These are phyloP conservation scores for Nycteola revayana DNA, from an alignment of 2,888 invertebrate species.

Conservation along the genomic window DNA sequence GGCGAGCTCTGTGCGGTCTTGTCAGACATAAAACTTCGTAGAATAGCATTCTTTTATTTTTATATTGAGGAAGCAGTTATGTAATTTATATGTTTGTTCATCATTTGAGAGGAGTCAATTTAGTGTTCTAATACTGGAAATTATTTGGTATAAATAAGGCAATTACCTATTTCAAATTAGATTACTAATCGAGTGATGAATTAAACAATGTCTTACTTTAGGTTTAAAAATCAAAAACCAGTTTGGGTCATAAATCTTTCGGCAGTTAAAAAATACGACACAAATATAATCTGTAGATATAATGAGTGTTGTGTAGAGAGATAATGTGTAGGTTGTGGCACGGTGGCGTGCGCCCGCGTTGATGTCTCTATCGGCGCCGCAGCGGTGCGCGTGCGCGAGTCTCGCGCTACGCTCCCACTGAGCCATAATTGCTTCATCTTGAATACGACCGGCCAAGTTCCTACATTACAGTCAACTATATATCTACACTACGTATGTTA, in stretches of 20 bases:
- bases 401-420: constrained; percentile 53
- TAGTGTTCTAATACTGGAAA: constrained; percentile 8
- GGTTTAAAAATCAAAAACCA: too few species aligned
- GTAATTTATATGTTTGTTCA: constrained; percentile 41
- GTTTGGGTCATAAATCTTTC: too few species aligned
- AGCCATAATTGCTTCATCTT: constrained; percentile 80
- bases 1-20: constrained; percentile 77
- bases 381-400: constrained; percentile 65
- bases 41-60: constrained; percentile 64
- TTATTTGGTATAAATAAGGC: constrained; percentile 2
- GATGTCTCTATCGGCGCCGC: constrained; percentile 78
- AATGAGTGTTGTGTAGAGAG: background rate
- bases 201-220: background rate
- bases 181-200: background rate
- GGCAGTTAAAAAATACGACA: background rate
- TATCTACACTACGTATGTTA: constrained; percentile 46
- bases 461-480: constrained; percentile 53
- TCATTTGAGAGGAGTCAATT: constrained; percentile 23
- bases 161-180: background rate
- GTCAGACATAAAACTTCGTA: constrained; percentile 70
- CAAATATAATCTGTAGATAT: background rate
- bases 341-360: constrained; percentile 49
- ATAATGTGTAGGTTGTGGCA: constrained; percentile 7
- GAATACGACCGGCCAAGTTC: constrained; percentile 66
- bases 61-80: constrained; percentile 47